These are phyloP conservation scores for Festucalex cinctus DNA, from an alignment of 2,113 vertebrate species.

Conservation along the genomic window DNA sequence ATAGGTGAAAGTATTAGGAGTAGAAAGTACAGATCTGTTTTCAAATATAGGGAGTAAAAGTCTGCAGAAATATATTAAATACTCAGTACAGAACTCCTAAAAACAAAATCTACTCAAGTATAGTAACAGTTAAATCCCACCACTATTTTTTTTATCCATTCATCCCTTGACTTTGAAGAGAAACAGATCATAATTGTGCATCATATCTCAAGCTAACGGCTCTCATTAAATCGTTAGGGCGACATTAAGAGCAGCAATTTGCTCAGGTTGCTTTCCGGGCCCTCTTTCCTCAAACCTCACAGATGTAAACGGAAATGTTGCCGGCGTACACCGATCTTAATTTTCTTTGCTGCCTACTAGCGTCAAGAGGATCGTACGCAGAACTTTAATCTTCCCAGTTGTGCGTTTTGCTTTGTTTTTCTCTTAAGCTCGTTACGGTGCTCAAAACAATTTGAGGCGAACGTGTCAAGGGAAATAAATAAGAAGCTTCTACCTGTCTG, in stretches of 20 bases:
- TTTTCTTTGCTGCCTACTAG: not conserved
- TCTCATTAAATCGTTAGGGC: conserved; percentile 38
- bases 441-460: not conserved
- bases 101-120: not conserved
- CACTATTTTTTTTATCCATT: not conserved
- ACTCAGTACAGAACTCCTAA: too few relatives aligned
- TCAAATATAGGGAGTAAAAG: too few relatives aligned
- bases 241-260: conserved; percentile 25
- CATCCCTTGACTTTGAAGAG: conserved; percentile 17
- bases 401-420: not conserved
- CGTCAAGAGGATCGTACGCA: not conserved
- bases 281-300: not conserved
- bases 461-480: not conserved
- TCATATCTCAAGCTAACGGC: conserved; percentile 27
- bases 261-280: conserved; percentile 8
- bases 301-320: not conserved
- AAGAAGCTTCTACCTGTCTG: not conserved
- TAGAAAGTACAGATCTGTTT: too few relatives aligned
- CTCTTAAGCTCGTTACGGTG: not conserved
- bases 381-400: not conserved
- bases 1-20: too few relatives aligned
- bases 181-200: conserved; percentile 28
- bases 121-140: not conserved
- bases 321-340: not conserved
- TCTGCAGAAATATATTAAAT: too few relatives aligned